Evolutionary conservation across 2,888 invertebrate species (phyloP), one percentile per base, ranked within the genome.

Genomic region (Catonia carolina): DNA sequence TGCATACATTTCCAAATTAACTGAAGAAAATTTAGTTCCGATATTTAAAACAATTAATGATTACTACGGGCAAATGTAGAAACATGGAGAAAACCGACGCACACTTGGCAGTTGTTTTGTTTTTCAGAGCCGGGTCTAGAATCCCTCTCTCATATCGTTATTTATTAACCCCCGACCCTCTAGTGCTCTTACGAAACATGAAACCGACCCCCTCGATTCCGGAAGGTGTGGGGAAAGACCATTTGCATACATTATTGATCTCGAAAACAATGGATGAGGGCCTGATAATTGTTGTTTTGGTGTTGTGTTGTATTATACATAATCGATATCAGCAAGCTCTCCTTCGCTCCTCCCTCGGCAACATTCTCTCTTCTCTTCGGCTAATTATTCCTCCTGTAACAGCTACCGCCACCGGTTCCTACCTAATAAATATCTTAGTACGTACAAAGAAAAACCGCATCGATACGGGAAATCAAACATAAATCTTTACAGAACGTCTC

Each of bases 221-320:
- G 41, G 58, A 53, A 57, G 58, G 58, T 58, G 53, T 33, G 49
- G 58, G 49, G 53, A 53, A 27, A 49, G 56, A 42, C 51, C 58
- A 61, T 59, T 61, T 59, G 58, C 61, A 61, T 61, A 51, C 58
- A 58, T 58, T 61, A 61, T 58, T 58, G 58, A 58, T 58, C 54
- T 56, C 49, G 22, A 53, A 58, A 58, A 58, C 58, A 58, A 58
- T 58, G 53, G 52, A 37, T 48, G 57, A 27, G 55, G 57, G 57
- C 49, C 47, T 57, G 53, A 58, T 58, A 58, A 58, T 58, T 58
- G 58, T 53, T 58, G 55, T 45, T 14, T 27, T 27, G 27, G 27
- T 27, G 27, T 27, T 27, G 27, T 27, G 27, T 27, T 27, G 27
- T 27, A 27, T 27, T 27, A 27, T 27, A 27, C 27, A 27, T 27